These are phyloP conservation scores for Peromyscus leucopus DNA, from an alignment of 2,113 vertebrate genomes.

Conservation along the genomic window DNA sequence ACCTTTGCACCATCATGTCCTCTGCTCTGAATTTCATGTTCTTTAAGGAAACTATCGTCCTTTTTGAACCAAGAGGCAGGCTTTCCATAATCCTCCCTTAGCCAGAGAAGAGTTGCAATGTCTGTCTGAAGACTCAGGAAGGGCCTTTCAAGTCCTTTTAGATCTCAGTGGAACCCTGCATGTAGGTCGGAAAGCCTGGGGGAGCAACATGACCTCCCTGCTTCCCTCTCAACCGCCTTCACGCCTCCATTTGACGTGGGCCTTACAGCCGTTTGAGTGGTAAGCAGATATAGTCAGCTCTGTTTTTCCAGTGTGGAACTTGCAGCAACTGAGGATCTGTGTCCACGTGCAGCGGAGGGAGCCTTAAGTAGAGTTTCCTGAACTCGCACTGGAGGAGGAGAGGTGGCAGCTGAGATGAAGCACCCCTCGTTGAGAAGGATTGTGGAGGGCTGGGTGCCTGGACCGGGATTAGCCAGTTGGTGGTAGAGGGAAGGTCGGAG, in stretches of 20 bases:
- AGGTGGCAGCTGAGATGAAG: accelerated
- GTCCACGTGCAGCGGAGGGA: not conserved
- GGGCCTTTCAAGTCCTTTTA: too few relatives aligned
- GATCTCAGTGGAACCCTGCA: not conserved
- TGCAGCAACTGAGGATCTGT: accelerated
- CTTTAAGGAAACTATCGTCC: not conserved
- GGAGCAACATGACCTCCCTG: accelerated
- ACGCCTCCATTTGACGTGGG: not conserved
- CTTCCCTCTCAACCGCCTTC: not conserved
- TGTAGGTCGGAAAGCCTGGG: accelerated
- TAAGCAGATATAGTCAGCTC: not conserved
- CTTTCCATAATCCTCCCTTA: not conserved
- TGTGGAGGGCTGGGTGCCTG: not conserved
- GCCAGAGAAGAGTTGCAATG: not conserved
- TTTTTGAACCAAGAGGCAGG: not conserved
- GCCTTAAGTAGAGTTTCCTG: not conserved
- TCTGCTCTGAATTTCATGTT: not conserved
- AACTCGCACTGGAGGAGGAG: too few relatives aligned
- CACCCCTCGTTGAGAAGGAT: not conserved
- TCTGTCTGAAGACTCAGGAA: not conserved
- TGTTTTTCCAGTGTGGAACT: not conserved
- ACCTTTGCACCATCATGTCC: not conserved
- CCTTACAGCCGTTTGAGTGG: too few relatives aligned
- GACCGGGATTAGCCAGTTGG: not conserved
- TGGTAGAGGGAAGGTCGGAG: not conserved